Evolutionary conservation across 2,797 vertebrate species (phyloP).

Genomic region (Saxicola maurus): DNA sequence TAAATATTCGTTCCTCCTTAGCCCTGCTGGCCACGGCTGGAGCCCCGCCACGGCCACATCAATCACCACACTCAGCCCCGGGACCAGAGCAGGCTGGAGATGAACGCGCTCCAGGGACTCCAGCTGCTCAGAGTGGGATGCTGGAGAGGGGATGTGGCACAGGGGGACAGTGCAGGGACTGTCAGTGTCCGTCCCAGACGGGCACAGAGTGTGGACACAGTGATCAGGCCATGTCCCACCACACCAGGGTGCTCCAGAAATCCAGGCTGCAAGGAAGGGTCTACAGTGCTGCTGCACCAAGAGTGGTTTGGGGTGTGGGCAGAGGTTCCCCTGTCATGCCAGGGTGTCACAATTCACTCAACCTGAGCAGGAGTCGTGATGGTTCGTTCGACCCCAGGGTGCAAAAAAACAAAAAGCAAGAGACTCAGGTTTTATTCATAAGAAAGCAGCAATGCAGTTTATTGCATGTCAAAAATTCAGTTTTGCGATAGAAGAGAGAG

Average conservation of each 20-base stretch:
- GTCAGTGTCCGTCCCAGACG: fast-evolving
- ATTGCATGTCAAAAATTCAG: too few species aligned
- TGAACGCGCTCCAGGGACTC: background rate
- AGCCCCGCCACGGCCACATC: background rate
- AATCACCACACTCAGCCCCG: background rate
- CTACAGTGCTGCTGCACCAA: background rate
- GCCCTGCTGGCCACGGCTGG: background rate
- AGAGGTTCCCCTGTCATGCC: background rate
- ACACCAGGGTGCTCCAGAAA: fast-evolving
- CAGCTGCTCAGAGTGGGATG: background rate
- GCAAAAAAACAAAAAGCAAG: too few species aligned
- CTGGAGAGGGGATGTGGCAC: background rate
- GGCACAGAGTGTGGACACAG: background rate
- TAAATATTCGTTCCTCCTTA: background rate
- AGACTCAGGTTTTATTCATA: too few species aligned
- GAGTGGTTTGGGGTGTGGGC: fast-evolving
- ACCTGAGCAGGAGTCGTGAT: too few species aligned
- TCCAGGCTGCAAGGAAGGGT: background rate
- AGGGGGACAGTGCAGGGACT: background rate
- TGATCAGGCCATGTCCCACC: fast-evolving
- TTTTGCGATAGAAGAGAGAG: too few species aligned
- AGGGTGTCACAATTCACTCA: background rate
- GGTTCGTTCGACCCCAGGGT: too few species aligned
- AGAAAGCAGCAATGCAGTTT: too few species aligned
- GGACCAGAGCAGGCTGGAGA: background rate